Conservation (phyloP, 2,113 vertebrate species). For the Tautogolabrus adspersus region DNA sequence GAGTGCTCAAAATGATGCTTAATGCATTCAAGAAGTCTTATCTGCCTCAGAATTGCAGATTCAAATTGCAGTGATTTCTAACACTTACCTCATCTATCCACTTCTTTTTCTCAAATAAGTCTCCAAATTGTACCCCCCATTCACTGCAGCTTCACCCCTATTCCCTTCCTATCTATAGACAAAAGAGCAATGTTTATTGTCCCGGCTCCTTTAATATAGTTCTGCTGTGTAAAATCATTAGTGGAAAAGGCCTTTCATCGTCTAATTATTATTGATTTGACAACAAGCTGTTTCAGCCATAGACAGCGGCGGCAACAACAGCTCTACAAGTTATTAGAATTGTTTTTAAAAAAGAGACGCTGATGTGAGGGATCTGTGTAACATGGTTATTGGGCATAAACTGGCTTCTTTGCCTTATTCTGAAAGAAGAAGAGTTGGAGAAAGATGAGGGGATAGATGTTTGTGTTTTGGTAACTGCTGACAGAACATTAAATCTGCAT, state of each 20-base stretch:
- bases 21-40: background rate
- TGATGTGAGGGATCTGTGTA: slow-evolving; percentile 42
- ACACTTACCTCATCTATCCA: background rate
- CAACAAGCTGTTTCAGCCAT: slow-evolving; percentile 67
- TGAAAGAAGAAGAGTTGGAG: background rate
- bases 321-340: slow-evolving; percentile 64
- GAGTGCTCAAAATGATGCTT: background rate
- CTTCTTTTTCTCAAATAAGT: background rate
- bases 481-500: slow-evolving; percentile 2
- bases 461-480: background rate
- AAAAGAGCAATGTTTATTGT: slow-evolving; percentile 70
- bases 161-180: slow-evolving; percentile 13
- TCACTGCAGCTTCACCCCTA: slow-evolving; percentile 2
- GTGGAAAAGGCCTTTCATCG: slow-evolving; percentile 62
- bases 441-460: background rate
- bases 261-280: slow-evolving; percentile 83
- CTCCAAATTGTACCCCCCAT: slow-evolving; percentile 8
- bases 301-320: slow-evolving; percentile 56
- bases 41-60: background rate
- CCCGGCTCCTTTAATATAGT: slow-evolving; percentile 51
- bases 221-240: slow-evolving; percentile 72
- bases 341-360: slow-evolving; percentile 49
- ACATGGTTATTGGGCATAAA: background rate
- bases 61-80: background rate
- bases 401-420: background rate